phyloP scores from a whole-genome alignment of 2,797 vertebrate genomes.

The Brotula barbata region DNA sequence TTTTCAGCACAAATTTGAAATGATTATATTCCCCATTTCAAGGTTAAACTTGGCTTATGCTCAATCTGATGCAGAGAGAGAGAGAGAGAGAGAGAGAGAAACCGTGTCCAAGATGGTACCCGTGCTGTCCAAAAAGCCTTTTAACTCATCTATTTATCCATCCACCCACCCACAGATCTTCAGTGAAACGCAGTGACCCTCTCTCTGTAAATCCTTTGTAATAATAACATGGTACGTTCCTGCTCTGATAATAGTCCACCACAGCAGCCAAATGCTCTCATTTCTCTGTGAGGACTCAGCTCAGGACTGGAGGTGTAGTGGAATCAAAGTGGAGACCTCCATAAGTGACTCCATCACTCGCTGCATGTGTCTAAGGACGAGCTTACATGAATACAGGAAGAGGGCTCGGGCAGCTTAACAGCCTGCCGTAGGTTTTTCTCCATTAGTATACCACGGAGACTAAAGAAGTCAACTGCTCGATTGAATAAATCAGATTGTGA shows the following conservation, averaged over 20 bases:
- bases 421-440: constrained; percentile 48
- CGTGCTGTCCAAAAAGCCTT: too few species aligned
- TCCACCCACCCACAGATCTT: too few species aligned
- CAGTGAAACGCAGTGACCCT: too few species aligned
- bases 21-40: too few species aligned
- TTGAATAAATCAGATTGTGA: constrained; percentile 71
- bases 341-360: constrained; percentile 41
- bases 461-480: constrained; percentile 61
- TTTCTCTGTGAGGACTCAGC: constrained; percentile 16
- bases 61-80: too few species aligned
- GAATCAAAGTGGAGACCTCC: constrained; percentile 36
- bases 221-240: too few species aligned
- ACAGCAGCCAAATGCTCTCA: background rate
- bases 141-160: too few species aligned
- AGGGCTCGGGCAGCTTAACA: constrained; percentile 48
- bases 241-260: background rate
- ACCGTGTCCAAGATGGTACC: too few species aligned
- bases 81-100: too few species aligned
- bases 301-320: constrained; percentile 22
- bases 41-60: too few species aligned
- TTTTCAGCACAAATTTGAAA: too few species aligned
- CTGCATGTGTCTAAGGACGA: constrained; percentile 58
- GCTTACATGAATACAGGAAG: constrained; percentile 51
- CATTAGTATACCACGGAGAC: constrained; percentile 55
- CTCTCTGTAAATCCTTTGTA: too few species aligned